These are phyloP conservation scores for Buphagus erythrorhynchus DNA, from an alignment of 2,797 vertebrate species.

Conservation along the genomic window DNA sequence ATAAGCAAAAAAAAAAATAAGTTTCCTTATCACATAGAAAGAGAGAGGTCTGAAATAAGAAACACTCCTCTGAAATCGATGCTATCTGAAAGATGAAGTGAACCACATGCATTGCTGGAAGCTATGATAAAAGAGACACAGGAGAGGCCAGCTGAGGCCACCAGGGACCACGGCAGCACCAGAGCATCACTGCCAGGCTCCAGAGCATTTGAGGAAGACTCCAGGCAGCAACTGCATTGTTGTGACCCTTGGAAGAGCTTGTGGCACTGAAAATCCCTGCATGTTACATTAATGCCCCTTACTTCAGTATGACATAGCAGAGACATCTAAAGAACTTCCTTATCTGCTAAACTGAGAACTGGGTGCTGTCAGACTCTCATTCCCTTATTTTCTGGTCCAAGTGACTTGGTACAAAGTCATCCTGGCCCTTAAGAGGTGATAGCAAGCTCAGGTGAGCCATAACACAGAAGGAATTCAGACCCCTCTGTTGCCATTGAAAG, in stretches of 20 bases:
- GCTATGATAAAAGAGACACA: neutral
- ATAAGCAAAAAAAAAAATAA: neutral
- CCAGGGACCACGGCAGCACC: neutral
- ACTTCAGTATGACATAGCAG: neutral
- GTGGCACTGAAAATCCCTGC: neutral
- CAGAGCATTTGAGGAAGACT: neutral
- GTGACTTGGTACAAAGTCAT: neutral
- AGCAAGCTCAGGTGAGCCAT: neutral
- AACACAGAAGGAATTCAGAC: neutral
- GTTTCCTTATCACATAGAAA: neutral
- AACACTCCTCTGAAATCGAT: neutral
- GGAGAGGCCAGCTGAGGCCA: neutral
- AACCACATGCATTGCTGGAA: neutral
- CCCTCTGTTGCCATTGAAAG: neutral
- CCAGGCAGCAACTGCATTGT: neutral
- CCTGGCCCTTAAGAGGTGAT: neutral
- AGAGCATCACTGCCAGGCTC: neutral
- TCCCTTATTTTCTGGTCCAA: neutral
- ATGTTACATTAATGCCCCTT: rapidly evolving
- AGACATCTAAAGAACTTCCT: neutral
- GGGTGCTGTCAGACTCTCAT: neutral
- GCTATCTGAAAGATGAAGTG: neutral
- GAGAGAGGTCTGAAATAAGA: neutral
- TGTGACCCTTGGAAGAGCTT: neutral
- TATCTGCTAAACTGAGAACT: neutral